phyloP scores from a whole-genome alignment of 2,113 vertebrate genomes.

The Toxotes chatareus region DNA sequence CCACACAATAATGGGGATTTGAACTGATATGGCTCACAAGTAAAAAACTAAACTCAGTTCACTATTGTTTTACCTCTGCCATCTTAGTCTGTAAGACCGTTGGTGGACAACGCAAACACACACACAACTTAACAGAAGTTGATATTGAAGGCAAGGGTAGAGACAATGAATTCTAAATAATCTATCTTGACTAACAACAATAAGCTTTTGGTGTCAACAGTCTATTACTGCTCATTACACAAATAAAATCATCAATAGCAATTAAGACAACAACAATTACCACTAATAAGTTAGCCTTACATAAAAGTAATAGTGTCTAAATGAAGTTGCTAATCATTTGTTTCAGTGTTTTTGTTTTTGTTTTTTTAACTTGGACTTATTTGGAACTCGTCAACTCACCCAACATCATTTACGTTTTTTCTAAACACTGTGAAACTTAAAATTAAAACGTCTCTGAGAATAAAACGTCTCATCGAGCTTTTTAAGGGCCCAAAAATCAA shows the following conservation, averaged over 20 bases:
- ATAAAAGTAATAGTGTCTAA: background rate
- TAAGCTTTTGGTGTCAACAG: background rate
- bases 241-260: slow-evolving; percentile 13
- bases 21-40: background rate
- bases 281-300: background rate
- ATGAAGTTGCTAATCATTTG: background rate
- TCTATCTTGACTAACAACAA: background rate
- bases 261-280: background rate
- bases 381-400: background rate
- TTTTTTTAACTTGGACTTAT: background rate
- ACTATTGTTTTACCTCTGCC: background rate
- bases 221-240: background rate
- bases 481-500: background rate
- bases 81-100: no score
- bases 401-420: no score
- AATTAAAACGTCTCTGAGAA: no score
- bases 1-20: background rate
- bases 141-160: background rate
- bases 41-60: background rate
- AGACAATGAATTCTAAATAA: background rate
- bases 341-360: background rate
- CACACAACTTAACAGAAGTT: background rate
- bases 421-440: no score
- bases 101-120: background rate
- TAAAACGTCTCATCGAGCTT: background rate